Evolutionary conservation across 2,113 vertebrate genomes (phyloP).

Genomic region (Gambusia affinis): DNA sequence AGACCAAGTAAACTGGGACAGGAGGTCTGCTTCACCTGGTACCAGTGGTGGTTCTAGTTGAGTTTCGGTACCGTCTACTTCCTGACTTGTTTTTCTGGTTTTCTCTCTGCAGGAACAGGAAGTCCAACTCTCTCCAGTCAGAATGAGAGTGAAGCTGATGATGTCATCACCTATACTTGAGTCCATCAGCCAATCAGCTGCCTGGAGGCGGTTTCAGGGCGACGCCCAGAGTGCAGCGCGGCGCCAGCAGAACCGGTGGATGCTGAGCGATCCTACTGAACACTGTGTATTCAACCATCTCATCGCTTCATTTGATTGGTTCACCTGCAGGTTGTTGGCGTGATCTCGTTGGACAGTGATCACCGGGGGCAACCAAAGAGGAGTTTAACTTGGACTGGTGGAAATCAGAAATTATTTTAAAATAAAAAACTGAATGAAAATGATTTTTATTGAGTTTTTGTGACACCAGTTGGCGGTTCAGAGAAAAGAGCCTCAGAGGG

Average conservation of each 20-base stretch:
- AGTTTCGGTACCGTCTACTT: neutral
- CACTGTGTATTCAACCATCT: constrained; percentile 63
- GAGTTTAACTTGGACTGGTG: neutral
- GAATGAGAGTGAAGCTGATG: constrained; percentile 72
- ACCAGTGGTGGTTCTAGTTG: too few species aligned
- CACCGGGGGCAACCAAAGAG: neutral
- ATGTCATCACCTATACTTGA: constrained; percentile 18
- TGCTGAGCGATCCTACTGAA: constrained; percentile 26
- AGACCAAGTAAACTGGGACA: neutral
- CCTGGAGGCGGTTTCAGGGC: constrained; percentile 20
- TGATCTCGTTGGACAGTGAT: constrained; percentile 49
- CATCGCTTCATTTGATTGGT: constrained; percentile 57
- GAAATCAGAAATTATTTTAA: neutral
- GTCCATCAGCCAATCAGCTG: constrained; percentile 38
- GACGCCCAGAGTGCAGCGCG: constrained; percentile 40
- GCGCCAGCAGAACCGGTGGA: constrained; percentile 25
- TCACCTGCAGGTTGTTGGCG: constrained; percentile 45
- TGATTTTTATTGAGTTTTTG: neutral
- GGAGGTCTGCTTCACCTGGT: neutral
- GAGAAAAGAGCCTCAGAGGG: too few species aligned
- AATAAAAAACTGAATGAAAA: neutral
- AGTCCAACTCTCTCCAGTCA: constrained; percentile 80
- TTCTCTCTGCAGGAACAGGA: constrained; percentile 69
- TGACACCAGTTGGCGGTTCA: too few species aligned
- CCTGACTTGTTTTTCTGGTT: neutral